A percentile compares a stretch with the other conserved stretches of the same genome.
Evolutionary conservation across 2,797 vertebrate genomes (phyloP).

Genomic region (Gymnoscopelus microlampas): DNA sequence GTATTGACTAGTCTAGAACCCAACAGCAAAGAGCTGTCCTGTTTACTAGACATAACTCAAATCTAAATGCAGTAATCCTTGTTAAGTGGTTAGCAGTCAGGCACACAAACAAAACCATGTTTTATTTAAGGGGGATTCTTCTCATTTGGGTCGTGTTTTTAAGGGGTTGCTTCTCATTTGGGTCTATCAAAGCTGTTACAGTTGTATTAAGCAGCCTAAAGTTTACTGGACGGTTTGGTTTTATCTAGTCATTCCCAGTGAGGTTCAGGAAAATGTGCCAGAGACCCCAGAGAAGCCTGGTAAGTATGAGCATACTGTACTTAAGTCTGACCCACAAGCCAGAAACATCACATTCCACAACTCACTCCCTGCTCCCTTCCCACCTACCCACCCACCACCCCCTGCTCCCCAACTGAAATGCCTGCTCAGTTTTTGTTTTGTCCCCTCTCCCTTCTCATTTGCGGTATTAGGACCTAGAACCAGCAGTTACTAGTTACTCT

Average conservation of each 20-base stretch:
- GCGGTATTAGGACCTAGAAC: conserved; percentile 8
- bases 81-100: conserved; percentile 13
- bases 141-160: conserved; percentile 18
- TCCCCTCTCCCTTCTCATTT: conserved; percentile 30
- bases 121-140: conserved; percentile 24
- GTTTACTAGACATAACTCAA: conserved; percentile 10
- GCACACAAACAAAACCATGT: conserved; percentile 9
- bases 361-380: conserved; percentile 52
- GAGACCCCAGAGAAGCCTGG: conserved; percentile 79
- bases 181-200: conserved; percentile 45
- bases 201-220: conserved; percentile 67
- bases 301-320: conserved; percentile 71
- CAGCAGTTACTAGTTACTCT: neutral
- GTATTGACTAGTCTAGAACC: neutral
- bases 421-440: conserved; percentile 39
- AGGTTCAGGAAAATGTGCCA: conserved; percentile 81
- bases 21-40: conserved; percentile 14
- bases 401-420: conserved; percentile 47
- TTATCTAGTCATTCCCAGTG: conserved; percentile 85
- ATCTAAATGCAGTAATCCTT: neutral
- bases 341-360: conserved; percentile 76
- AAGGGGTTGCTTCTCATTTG: neutral
- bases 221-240: conserved; percentile 81
- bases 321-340: conserved; percentile 63
- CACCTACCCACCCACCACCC: neutral